Percentiles rank a stretch among this genome's conserved stretches.
phyloP scores from a whole-genome alignment of 2,888 invertebrate species.

The Sarcophaga caerulescens region DNA sequence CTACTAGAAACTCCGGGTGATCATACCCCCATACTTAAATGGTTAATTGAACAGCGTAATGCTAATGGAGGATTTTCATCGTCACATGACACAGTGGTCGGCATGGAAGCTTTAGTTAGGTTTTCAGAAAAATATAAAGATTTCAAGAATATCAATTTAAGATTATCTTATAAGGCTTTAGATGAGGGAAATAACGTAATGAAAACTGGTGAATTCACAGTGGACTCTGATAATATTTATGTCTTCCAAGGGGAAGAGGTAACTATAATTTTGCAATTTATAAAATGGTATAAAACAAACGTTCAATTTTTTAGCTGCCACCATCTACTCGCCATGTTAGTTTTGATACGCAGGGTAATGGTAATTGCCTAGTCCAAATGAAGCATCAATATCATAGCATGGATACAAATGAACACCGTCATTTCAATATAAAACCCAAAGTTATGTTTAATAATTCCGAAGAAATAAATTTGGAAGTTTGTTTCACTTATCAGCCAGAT shows the following conservation, averaged over 20 bases:
- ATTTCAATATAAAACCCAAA: constrained; percentile 27
- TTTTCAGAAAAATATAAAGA: constrained; percentile 83
- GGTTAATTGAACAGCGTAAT: constrained; percentile 86
- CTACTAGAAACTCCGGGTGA: constrained; percentile 79
- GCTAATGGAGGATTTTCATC: constrained; percentile 86
- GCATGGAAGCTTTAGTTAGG: constrained; percentile 85
- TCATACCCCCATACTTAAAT: constrained; percentile 83
- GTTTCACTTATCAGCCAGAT: neutral
- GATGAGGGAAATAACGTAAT: constrained; percentile 23
- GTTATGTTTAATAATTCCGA: neutral
- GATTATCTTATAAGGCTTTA: constrained; percentile 26
- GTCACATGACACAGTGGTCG: constrained; percentile 89
- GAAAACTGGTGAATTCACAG: constrained; percentile 70
- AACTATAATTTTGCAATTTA: constrained; percentile 70
- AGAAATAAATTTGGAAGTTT: neutral
- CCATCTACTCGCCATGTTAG: constrained; percentile 83
- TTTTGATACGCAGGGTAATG: constrained; percentile 88
- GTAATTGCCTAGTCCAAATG: constrained; percentile 88
- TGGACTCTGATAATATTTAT: constrained; percentile 88
- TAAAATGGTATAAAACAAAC: neutral
- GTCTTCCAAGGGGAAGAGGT: constrained; percentile 90
- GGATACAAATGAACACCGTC: constrained; percentile 90
- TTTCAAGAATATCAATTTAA: constrained; percentile 26
- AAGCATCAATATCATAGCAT: constrained; percentile 89
- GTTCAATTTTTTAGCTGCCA: constrained; percentile 37